A percentile compares a stretch with the other conserved stretches of the same genome.
Evolutionary conservation across 2,888 invertebrate species (phyloP).

Genomic region (Pilophorus perplexus): DNA sequence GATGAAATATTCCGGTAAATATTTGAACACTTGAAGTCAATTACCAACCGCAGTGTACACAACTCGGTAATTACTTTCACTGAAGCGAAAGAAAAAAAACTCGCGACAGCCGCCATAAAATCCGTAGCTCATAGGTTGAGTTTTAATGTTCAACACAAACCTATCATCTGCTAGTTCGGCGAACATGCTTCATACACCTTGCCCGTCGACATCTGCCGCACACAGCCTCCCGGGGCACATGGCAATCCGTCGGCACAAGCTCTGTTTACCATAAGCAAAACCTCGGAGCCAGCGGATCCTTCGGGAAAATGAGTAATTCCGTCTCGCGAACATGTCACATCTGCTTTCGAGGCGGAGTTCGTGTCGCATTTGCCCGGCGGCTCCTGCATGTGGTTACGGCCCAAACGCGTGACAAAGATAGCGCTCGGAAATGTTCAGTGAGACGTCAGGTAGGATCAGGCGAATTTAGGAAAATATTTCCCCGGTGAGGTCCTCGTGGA

Average conservation of each 20-base stretch:
- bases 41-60: no score
- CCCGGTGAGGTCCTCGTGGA: no score
- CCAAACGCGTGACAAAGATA: no score
- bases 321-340: conserved; percentile 15
- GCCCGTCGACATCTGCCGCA: conserved; percentile 5
- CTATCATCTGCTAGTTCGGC: conserved; percentile 26
- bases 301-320: conserved; percentile 17
- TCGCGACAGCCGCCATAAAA: no score
- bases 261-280: conserved; percentile 16
- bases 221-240: conserved; percentile 27
- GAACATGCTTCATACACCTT: conserved; percentile 24
- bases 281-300: conserved; percentile 3
- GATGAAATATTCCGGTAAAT: no score
- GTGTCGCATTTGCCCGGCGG: conserved; percentile 17
- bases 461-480: no score
- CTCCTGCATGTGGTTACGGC: no score
- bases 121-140: conserved; percentile 4
- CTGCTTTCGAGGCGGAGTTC: conserved; percentile 7
- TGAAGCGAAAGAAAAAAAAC: no score
- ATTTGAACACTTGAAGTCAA: no score
- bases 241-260: not conserved
- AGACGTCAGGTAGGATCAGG: no score
- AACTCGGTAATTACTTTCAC: no score
- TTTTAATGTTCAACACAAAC: conserved; percentile 17
- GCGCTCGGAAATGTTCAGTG: no score